Percentiles rank a stretch among this genome's conserved stretches.
Evolutionary conservation across 2,888 invertebrate genomes (phyloP).

Genomic region (Ophion obscuratus): DNA sequence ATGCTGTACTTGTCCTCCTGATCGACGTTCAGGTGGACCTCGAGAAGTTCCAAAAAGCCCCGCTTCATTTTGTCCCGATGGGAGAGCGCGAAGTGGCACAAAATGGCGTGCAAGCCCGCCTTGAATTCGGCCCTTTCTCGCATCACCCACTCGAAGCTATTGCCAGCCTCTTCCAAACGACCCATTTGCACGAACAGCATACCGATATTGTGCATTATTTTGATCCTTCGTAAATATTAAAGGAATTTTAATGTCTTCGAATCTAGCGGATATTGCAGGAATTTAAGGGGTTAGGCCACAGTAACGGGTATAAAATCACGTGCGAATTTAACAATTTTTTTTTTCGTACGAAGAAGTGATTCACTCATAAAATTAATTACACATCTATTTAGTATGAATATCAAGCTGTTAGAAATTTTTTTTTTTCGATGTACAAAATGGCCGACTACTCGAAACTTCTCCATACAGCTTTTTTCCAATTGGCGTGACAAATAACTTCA

Average conservation of each 20-base stretch:
- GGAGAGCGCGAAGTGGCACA: slow-evolving; percentile 95
- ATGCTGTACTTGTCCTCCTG: slow-evolving; percentile 88
- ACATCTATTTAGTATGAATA: too few relatives aligned
- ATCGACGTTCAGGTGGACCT: slow-evolving; percentile 93
- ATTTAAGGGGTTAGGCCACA: too few relatives aligned
- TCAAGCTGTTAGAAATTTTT: too few relatives aligned
- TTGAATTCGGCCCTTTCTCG: slow-evolving; percentile 96
- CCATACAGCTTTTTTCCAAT: too few relatives aligned
- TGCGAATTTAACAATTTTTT: too few relatives aligned
- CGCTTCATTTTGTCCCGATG: slow-evolving; percentile 97
- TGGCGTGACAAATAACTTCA: too few relatives aligned
- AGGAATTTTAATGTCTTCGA: background rate
- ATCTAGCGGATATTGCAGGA: too few relatives aligned
- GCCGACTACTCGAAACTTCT: too few relatives aligned
- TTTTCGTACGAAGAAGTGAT: too few relatives aligned
- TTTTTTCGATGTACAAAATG: too few relatives aligned
- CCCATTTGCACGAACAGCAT: slow-evolving; percentile 97
- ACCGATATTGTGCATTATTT: slow-evolving; percentile 99
- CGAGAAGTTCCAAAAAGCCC: slow-evolving; percentile 95
- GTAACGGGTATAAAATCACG: too few relatives aligned
- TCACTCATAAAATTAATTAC: too few relatives aligned
- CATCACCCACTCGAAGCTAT: slow-evolving; percentile 99
- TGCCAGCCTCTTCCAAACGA: slow-evolving; percentile 97
- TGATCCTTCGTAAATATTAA: slow-evolving; percentile 87
- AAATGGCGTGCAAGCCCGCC: slow-evolving; percentile 93